A percentile compares a stretch with the other conserved stretches of the same genome.
These are phyloP conservation scores for Pygoscelis antarcticus DNA, from an alignment of 2,113 vertebrate genomes.

Conservation along the genomic window DNA sequence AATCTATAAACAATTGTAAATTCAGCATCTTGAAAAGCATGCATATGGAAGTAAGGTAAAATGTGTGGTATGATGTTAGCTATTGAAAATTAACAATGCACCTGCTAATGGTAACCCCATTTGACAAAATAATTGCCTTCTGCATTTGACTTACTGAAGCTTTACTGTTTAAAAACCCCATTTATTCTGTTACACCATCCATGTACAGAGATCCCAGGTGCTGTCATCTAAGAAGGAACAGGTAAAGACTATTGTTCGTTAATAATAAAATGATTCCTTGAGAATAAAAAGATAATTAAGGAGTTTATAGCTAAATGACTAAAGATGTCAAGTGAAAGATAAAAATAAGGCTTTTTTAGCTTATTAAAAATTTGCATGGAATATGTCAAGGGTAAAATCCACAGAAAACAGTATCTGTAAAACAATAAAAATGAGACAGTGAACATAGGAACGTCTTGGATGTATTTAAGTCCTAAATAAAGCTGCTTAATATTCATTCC, in stretches of 20 bases:
- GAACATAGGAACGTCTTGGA: not conserved
- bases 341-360: not conserved
- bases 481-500: not conserved
- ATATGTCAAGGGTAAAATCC: not conserved
- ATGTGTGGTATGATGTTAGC: not conserved
- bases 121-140: constrained; percentile 32
- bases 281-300: constrained; percentile 26
- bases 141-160: not conserved
- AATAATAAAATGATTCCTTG: not conserved
- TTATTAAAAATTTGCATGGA: not conserved
- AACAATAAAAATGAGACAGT: not conserved
- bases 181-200: not conserved
- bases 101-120: not conserved
- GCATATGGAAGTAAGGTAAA: not conserved
- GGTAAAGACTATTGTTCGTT: not conserved
- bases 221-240: not conserved
- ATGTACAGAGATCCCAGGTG: not conserved
- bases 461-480: not conserved
- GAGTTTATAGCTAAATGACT: not conserved
- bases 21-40: not conserved
- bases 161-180: not conserved
- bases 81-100: not conserved
- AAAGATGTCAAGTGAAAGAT: not conserved
- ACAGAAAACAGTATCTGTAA: not conserved
- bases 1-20: not conserved